phyloP scores from a whole-genome alignment of 2,113 vertebrate species.

The Canis aureus region DNA sequence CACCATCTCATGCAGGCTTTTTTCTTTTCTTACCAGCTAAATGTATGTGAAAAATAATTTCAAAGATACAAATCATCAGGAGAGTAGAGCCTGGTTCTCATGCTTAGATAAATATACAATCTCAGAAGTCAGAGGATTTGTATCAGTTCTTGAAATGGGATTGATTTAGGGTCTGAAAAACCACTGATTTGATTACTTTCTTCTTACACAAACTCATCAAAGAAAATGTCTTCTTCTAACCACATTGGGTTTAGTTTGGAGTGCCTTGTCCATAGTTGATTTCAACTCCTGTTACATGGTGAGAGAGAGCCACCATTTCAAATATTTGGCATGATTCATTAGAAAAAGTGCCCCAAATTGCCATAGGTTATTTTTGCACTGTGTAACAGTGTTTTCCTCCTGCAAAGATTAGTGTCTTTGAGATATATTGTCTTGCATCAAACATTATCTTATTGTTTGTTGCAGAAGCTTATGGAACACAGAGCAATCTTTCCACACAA shows the following conservation, averaged over 20 bases:
- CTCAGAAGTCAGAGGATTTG: not conserved
- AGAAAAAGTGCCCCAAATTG: not conserved
- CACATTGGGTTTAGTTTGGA: not conserved
- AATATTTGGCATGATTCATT: not conserved
- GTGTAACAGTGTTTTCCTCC: not conserved
- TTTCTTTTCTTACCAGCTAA: not conserved
- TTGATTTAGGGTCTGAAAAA: not conserved
- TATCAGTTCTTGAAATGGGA: not conserved
- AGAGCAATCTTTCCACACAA: not conserved
- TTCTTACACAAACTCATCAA: not conserved
- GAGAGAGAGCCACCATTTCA: not conserved
- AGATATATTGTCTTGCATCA: not conserved
- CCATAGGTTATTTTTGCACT: not conserved
- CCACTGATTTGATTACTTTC: not conserved
- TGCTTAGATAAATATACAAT: not conserved
- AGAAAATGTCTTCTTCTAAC: slow-evolving; percentile 36
- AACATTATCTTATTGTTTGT: not conserved
- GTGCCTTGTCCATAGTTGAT: not conserved
- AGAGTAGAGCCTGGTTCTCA: not conserved
- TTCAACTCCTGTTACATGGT: not conserved
- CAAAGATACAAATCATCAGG: not conserved
- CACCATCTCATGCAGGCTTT: not conserved
- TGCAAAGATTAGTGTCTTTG: not conserved
- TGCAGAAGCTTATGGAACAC: not conserved
- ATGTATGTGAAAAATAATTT: slow-evolving; percentile 9